Base-by-base conservation (phyloP, 2,888 invertebrate genomes). In the Xanthia togata region DNA sequence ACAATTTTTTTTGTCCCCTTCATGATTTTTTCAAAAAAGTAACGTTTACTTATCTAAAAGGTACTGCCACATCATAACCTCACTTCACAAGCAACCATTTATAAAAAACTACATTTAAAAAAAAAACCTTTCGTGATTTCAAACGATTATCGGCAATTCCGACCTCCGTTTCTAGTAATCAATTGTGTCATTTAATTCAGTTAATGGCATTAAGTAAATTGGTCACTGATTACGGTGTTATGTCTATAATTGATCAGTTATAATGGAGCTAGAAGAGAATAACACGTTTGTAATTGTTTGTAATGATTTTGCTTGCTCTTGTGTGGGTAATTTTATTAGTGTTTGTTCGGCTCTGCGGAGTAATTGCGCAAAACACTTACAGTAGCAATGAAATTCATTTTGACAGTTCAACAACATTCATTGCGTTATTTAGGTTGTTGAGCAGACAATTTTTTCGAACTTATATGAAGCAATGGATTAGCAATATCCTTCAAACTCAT, bases 181-280 rank as follows among this genome's bases (percentile, higher is more conserved):
- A 93, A 93, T 94, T 93, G 91, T 93, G 92, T 91, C 91, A 89
- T 91, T 92, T 94, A 93, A 93, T 93, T 92, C 87, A 94, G 92
- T 95, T 95, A 95, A 95, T 94, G 93, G 90, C 88, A 94, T 95
- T 95, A 94, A 89, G 87, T 91, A 94, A 95, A 96, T 96, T 92
- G 93, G 84, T 80, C 86, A 81, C 91, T 93, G 90, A 94, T 96
- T 95, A 93, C 91, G 90, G 95, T 93, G 93, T 94, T 94, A 94
- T 93, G 92, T 88, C 89, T 88, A 84, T 95, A 95, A 95, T 95
- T 92, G 94, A 89, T 78, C 86, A 60, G 86, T 90, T 89, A 91
- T 93, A 93, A 91, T 82, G 82, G 86, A 81, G 83, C 81, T 82
- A 41, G 77, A 79, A 50, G 72, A 74, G 75, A 87, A 86, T 84